phyloP scores from a whole-genome alignment of 2,888 invertebrate species.

The Erebia aethiops region DNA sequence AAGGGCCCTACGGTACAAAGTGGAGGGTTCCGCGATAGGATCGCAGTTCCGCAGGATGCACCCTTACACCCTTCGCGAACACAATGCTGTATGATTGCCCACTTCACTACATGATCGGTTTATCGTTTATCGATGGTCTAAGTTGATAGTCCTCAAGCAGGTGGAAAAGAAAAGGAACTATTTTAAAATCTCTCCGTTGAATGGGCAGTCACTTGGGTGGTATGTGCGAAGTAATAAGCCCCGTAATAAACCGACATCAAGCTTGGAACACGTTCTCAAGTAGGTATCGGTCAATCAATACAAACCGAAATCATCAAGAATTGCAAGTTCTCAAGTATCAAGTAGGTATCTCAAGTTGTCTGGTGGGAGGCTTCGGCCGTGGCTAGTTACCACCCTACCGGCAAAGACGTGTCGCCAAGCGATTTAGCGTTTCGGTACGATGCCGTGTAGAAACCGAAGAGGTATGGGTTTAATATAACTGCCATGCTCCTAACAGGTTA shows the following conservation, averaged over 20 bases:
- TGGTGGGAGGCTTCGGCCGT: no score
- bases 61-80: slow-evolving; percentile 36
- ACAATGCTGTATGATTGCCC: slow-evolving; percentile 26
- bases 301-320: no score
- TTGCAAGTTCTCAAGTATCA: no score
- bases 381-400: no score
- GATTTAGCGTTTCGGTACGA: no score
- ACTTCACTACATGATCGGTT: slow-evolving; percentile 8
- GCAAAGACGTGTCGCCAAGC: no score
- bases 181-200: neutral
- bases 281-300: no score
- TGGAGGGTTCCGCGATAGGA: slow-evolving; percentile 39
- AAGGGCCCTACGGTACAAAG: slow-evolving; percentile 14
- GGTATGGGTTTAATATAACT: no score
- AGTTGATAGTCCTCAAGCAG: neutral
- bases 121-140: neutral
- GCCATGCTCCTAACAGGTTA: no score
- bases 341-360: no score
- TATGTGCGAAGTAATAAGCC: neutral
- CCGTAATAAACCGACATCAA: no score
- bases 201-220: neutral
- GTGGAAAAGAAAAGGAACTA: neutral
- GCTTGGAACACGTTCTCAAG: neutral
- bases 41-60: slow-evolving; percentile 37
- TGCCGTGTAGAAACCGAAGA: no score